Conservation (phyloP, 2,888 invertebrate genomes). For the Aradus depressus region DNA sequence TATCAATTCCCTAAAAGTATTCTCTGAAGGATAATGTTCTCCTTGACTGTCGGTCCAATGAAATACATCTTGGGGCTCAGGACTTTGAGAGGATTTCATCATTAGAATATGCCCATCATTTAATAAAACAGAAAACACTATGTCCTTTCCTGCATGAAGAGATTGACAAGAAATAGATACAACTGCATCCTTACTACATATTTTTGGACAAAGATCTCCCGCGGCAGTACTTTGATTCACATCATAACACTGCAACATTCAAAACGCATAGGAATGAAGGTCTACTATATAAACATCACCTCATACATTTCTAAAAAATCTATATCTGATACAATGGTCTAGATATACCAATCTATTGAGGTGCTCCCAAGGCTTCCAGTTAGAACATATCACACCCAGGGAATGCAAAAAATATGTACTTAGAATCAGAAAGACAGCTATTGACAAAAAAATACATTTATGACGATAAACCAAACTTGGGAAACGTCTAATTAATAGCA, state of each 20-base stretch:
- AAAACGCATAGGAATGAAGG: slow-evolving; percentile 11
- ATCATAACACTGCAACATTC: slow-evolving; percentile 23
- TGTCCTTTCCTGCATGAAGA: slow-evolving; percentile 49
- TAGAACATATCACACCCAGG: slow-evolving; percentile 48
- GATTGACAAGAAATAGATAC: slow-evolving; percentile 49
- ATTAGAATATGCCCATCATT: slow-evolving; percentile 44
- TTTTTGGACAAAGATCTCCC: slow-evolving; percentile 20
- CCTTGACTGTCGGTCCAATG: slow-evolving; percentile 25
- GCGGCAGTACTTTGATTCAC: slow-evolving; percentile 13
- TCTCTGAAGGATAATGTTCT: slow-evolving; percentile 27
- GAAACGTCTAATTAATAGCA: slow-evolving; percentile 24
- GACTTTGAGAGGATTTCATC: slow-evolving; percentile 42
- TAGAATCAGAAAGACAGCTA: slow-evolving; percentile 11
- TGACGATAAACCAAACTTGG: slow-evolving; percentile 28
- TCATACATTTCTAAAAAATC: not conserved
- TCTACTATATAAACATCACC: slow-evolving; percentile 6
- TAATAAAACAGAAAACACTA: slow-evolving; percentile 49
- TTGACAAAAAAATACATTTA: slow-evolving; percentile 17
- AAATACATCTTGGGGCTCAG: slow-evolving; percentile 22
- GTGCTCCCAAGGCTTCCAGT: slow-evolving; percentile 46
- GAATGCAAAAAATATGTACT: slow-evolving; percentile 42
- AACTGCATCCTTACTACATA: slow-evolving; percentile 46
- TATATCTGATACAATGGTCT: not conserved
- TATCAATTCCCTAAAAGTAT: slow-evolving; percentile 24
- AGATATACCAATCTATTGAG: slow-evolving; percentile 46